These are phyloP conservation scores for Rhinolophus ferrumequinum DNA, from an alignment of 2,113 vertebrate species.

Conservation along the genomic window DNA sequence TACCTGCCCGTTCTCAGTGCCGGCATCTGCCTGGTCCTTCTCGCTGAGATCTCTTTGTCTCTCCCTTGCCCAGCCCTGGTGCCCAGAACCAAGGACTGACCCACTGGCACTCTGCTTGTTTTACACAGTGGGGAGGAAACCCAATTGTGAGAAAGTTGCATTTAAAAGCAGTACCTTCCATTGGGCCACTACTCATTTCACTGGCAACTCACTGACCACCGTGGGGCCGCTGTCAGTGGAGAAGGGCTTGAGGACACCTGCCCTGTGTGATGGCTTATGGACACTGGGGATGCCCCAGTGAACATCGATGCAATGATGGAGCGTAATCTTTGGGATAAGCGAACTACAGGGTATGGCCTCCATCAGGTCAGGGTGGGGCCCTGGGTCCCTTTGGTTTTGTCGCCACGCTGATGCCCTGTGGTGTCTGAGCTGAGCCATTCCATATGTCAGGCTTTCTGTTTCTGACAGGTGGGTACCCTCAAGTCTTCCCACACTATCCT, in stretches of 20 bases:
- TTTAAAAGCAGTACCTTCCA: neutral
- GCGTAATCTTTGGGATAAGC: neutral
- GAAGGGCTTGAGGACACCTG: neutral
- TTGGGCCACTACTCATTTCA: neutral
- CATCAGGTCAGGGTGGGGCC: neutral
- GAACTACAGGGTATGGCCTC: neutral
- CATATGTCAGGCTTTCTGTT: neutral
- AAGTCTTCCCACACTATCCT: rapidly evolving
- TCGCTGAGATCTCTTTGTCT: neutral
- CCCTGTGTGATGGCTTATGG: neutral
- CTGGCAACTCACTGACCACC: neutral
- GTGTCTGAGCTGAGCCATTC: neutral
- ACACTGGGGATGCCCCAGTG: neutral
- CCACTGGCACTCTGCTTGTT: neutral
- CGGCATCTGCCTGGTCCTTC: neutral
- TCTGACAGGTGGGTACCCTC: neutral
- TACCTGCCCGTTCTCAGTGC: neutral
- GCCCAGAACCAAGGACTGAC: neutral
- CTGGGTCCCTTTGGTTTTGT: neutral
- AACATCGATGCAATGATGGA: neutral
- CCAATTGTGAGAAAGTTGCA: neutral
- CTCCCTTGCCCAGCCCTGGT: neutral
- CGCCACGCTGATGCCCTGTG: neutral
- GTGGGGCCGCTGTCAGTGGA: neutral
- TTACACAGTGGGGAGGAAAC: neutral